A percentile compares a stretch with the other conserved stretches of the same genome.
phyloP scores from a whole-genome alignment of 1,140 invertebrate species.

The Drosophila obscura region DNA sequence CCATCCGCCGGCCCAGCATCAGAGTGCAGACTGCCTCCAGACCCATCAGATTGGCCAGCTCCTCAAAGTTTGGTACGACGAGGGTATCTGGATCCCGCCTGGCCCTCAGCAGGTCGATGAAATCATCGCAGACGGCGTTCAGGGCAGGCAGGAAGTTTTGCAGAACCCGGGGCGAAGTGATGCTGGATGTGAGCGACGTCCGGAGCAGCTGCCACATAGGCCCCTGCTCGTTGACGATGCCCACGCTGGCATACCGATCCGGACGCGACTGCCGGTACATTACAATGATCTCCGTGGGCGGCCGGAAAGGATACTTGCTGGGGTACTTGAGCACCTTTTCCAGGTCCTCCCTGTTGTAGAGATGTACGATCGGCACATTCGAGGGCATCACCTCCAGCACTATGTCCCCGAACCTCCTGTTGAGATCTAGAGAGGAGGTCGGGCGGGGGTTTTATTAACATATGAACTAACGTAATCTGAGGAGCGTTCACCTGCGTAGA shows the following conservation, averaged over 20 bases:
- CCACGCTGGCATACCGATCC: constrained; percentile 91
- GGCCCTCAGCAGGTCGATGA: constrained; percentile 87
- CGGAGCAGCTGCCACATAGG: constrained; percentile 91
- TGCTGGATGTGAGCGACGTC: constrained; percentile 89
- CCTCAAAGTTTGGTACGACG: constrained; percentile 87
- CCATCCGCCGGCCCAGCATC: constrained; percentile 91
- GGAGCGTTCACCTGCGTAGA: constrained; percentile 88
- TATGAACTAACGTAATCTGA: constrained; percentile 1
- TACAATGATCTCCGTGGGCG: constrained; percentile 92
- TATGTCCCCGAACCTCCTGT: constrained; percentile 89
- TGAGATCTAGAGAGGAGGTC: constrained; percentile 85
- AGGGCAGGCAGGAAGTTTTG: constrained; percentile 90
- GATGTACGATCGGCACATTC: constrained; percentile 90
- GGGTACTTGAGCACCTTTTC: constrained; percentile 89
- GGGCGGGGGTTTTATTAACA: not conserved
- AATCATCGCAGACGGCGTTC: constrained; percentile 91
- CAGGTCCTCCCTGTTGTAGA: constrained; percentile 91
- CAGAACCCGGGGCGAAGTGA: constrained; percentile 91
- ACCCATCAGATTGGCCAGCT: constrained; percentile 90
- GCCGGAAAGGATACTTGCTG: constrained; percentile 90
- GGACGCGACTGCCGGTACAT: constrained; percentile 89
- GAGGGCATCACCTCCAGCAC: constrained; percentile 91
- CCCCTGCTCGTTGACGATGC: constrained; percentile 93
- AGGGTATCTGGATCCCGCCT: constrained; percentile 84
- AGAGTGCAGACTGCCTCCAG: constrained; percentile 92